Percentiles rank a stretch among this genome's conserved stretches.
phyloP scores from a whole-genome alignment of 2,113 vertebrate genomes.

The Pituophis catenifer region DNA sequence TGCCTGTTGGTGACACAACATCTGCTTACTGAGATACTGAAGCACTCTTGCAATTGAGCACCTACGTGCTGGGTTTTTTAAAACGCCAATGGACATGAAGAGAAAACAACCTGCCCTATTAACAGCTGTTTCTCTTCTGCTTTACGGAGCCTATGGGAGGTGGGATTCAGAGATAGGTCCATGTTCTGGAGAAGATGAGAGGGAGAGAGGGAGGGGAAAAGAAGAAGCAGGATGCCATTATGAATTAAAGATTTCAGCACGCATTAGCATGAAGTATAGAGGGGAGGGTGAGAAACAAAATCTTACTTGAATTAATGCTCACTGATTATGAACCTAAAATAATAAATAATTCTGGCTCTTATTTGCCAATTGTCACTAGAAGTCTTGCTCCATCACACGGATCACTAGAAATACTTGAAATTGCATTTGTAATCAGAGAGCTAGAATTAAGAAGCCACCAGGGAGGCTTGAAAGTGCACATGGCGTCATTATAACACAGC shows the following conservation, averaged over 20 bases:
- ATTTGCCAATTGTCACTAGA: conserved; percentile 17
- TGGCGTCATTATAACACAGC: not conserved
- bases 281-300: not conserved
- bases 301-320: conserved; percentile 42
- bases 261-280: conserved; percentile 27
- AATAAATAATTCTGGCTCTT: conserved; percentile 34
- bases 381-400: not conserved
- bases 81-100: not conserved
- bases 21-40: conserved; percentile 48
- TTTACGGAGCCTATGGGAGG: not conserved
- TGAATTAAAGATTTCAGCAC: conserved; percentile 14
- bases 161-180: not conserved
- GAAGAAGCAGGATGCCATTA: not conserved
- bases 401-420: not conserved
- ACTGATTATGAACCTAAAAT: conserved; percentile 35
- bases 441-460: conserved; percentile 30
- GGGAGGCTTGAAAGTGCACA: not conserved
- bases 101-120: not conserved
- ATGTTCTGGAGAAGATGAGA: not conserved
- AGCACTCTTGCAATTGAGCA: not conserved
- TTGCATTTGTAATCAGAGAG: conserved; percentile 14
- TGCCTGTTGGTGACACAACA: conserved; percentile 47
- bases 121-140: not conserved
- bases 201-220: not conserved
- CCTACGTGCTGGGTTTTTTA: conserved; percentile 42